These are phyloP conservation scores for Pygoscelis adeliae DNA, from an alignment of 2,113 vertebrate species.

Conservation along the genomic window DNA sequence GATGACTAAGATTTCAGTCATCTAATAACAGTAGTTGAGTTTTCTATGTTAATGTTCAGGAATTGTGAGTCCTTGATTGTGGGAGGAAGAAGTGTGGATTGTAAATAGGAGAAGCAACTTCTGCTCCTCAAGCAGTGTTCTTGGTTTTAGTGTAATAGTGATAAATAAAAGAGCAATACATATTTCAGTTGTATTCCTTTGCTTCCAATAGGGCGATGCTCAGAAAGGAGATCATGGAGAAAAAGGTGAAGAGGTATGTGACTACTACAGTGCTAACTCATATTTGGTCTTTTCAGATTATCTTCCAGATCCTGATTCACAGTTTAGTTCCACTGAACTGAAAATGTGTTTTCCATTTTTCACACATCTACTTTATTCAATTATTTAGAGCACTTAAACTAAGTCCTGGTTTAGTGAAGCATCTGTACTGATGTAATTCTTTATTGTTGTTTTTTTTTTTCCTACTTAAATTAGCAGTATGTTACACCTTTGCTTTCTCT, in stretches of 20 bases:
- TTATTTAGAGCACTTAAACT: background rate
- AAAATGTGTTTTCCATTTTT: background rate
- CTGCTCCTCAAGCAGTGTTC: background rate
- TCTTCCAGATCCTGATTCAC: background rate
- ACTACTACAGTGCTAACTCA: background rate
- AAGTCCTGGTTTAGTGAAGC: background rate
- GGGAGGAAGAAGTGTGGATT: background rate
- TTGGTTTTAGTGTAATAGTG: background rate
- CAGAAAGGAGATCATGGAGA: slow-evolving; percentile 81
- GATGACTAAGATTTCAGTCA: background rate
- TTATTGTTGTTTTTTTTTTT: background rate
- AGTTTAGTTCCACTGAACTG: background rate
- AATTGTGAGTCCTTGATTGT: background rate
- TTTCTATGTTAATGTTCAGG: background rate
- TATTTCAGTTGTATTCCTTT: slow-evolving; percentile 22
- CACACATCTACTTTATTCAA: background rate
- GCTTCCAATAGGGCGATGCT: slow-evolving; percentile 76
- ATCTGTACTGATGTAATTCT: accelerated
- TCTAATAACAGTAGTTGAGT: background rate
- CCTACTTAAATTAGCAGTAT: background rate
- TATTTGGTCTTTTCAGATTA: background rate
- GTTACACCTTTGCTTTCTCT: background rate
- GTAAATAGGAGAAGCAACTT: background rate
- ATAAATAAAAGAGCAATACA: background rate
- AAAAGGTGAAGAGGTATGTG: slow-evolving; percentile 80